Percentiles rank a stretch among this genome's conserved stretches.
These are phyloP conservation scores for Acomys russatus DNA, from an alignment of 2,797 vertebrate species.

Conservation along the genomic window DNA sequence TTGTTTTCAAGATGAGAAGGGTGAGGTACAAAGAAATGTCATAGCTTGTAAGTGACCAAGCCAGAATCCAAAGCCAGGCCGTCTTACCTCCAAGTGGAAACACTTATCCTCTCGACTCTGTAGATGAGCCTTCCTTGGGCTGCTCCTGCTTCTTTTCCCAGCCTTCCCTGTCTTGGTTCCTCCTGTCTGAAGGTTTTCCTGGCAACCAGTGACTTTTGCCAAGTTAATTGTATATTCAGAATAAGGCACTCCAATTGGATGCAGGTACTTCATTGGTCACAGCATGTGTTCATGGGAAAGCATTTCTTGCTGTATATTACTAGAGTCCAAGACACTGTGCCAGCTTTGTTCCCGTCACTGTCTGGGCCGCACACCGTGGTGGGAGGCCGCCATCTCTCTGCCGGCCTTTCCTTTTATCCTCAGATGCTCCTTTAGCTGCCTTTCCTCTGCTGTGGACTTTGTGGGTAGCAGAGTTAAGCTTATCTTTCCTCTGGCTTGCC, in stretches of 20 bases:
- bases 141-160: background rate
- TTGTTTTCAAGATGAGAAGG: background rate
- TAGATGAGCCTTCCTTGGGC: background rate
- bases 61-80: background rate
- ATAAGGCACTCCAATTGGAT: background rate
- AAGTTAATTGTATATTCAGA: background rate
- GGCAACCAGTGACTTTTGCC: background rate
- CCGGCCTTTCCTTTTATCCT: background rate
- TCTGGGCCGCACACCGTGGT: background rate
- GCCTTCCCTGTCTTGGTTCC: background rate
- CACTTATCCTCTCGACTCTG: background rate
- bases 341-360: background rate
- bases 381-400: background rate
- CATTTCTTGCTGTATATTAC: background rate
- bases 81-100: background rate
- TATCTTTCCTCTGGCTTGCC: too few species aligned
- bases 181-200: background rate
- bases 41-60: background rate
- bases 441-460: background rate
- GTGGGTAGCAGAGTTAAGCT: background rate
- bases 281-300: background rate
- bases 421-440: background rate
- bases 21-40: background rate
- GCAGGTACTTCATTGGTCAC: background rate
- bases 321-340: background rate